These are phyloP conservation scores for Drosophila nasuta DNA, from an alignment of 1,140 invertebrate species.

Conservation along the genomic window DNA sequence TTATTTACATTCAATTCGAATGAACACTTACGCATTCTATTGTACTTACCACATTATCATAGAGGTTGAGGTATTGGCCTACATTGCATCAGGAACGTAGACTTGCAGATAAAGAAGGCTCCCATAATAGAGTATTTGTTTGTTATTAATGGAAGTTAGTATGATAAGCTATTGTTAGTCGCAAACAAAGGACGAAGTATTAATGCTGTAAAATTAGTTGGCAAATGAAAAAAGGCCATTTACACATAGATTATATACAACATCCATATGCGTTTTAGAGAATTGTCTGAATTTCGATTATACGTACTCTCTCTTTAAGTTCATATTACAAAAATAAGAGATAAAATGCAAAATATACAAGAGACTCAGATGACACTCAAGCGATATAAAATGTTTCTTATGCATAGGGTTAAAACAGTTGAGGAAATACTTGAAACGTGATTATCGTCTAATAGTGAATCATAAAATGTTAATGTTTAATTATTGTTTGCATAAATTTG, in stretches of 20 bases:
- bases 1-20: conserved; percentile 22
- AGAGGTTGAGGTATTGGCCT: conserved; percentile 32
- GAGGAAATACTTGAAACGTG: neutral
- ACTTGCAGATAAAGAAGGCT: conserved; percentile 72
- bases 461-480: conserved; percentile 10
- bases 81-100: conserved; percentile 53
- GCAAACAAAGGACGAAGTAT: neutral
- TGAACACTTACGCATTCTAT: neutral
- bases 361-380: neutral
- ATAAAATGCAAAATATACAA: neutral
- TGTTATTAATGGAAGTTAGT: conserved; percentile 26
- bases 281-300: too few species aligned
- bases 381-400: neutral
- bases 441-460: neutral
- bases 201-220: neutral
- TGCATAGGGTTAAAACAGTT: neutral
- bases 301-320: neutral
- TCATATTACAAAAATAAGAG: neutral
- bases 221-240: neutral
- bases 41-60: conserved; percentile 57
- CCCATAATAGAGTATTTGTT: conserved; percentile 60
- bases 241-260: too few species aligned
- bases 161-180: conserved; percentile 11
- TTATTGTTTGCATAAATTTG: neutral
- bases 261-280: too few species aligned